Base-by-base conservation (phyloP, 2,113 vertebrate species). In the Gymnogyps californianus region DNA sequence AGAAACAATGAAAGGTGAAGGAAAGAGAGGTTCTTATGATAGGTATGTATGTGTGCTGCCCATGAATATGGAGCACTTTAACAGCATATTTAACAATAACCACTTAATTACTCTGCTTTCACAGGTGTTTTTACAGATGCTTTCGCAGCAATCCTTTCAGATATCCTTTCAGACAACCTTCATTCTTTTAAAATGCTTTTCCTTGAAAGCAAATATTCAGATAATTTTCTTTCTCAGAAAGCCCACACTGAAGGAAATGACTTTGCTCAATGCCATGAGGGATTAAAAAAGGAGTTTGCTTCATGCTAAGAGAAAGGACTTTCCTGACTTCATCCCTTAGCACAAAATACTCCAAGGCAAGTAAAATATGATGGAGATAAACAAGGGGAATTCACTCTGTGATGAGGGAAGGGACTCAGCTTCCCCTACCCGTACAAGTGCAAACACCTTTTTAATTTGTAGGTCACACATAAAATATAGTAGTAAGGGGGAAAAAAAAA, bases 181-280 rank as follows among this genome's bases (percentile, higher is more conserved):
- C 8, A 2, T 44, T 69, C 66, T 80, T 90, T 40, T 29, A 57
- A 69, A 67, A 88, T 64, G 32, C 1, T 80, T 80, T 85, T 75
- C 20, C 31, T 61, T 79, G 81, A 89, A 94, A 91, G 26, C 13
- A 82, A 91, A 89, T 82, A 64, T 59, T 87, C 36, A 11, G 32
- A 19, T 75, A 19, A 67, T 71, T 94, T 94, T 83, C 58, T 70
- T 86, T 90, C 74, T 84, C 49, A 67, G 70, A 71, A 84, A 91
- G 38, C 18, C 8, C 40, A 13, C 13, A 13, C 20, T 40, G 47
- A 89, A 25, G 16, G n/a, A 91, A 96, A 94, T 55, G 7, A 82
- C 69, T 87, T 96, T 82, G 47, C 36, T 96, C 86, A 83, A 17
- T 92, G 55, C 4, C 46, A 31, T 26, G 16, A 75, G 19, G 28